Percentiles rank a stretch among this genome's conserved stretches.
These are phyloP conservation scores for Trilocha varians DNA, from an alignment of 2,888 invertebrate species.

Conservation along the genomic window DNA sequence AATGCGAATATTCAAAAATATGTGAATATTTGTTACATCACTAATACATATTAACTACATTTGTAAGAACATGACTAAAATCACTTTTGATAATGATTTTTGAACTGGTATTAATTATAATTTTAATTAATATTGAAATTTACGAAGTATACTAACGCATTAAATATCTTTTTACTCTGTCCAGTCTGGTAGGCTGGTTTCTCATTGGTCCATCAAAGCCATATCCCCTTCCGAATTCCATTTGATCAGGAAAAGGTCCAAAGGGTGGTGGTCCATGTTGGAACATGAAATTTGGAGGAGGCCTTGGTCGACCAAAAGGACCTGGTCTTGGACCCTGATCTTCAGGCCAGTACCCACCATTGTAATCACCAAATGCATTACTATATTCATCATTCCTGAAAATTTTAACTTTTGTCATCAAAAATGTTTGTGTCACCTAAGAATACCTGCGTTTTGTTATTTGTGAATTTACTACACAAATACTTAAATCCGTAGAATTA, in stretches of 20 bases:
- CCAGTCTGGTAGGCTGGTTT: constrained; percentile 8
- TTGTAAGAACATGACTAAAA: too few species aligned
- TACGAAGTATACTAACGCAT: constrained; percentile 29
- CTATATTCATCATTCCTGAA: constrained; percentile 34
- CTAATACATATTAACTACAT: too few species aligned
- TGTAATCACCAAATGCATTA: constrained; percentile 44
- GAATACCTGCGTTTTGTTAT: too few species aligned
- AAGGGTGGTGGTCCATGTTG: constrained; percentile 1
- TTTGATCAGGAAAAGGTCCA: not conserved
- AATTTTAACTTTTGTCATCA: too few species aligned
- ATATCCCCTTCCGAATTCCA: constrained; percentile 22
- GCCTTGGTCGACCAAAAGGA: constrained; percentile 11
- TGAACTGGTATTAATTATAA: too few species aligned
- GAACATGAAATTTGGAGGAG: constrained; percentile 5
- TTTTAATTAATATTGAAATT: not conserved
- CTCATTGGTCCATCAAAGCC: constrained; percentile 28
- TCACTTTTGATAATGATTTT: too few species aligned
- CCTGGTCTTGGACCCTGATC: constrained; percentile 11
- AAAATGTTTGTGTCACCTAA: too few species aligned
- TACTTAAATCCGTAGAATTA: too few species aligned
- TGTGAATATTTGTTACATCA: too few species aligned
- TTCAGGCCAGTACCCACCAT: constrained; percentile 35
- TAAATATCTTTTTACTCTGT: constrained; percentile 24
- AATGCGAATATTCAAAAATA: too few species aligned
- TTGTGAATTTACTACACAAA: too few species aligned